Conservation (phyloP, 2,888 invertebrate species). For the Antheraea assamensis region DNA sequence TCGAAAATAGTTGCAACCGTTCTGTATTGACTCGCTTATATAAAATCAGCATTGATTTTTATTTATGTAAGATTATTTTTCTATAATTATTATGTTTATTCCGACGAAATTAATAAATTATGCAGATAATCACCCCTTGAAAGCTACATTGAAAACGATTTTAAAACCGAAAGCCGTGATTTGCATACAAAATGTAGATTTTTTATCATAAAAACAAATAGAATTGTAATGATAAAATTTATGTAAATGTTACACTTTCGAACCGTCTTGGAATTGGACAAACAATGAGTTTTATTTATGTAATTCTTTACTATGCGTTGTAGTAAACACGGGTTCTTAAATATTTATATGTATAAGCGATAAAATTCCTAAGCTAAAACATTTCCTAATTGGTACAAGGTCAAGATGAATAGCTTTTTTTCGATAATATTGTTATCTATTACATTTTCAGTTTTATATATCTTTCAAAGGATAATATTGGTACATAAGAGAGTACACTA, state of each 20-base stretch:
- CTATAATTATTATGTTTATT: no score
- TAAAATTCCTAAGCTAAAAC: not conserved
- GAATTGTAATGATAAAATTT: not conserved
- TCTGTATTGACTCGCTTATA: no score
- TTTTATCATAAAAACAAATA: not conserved
- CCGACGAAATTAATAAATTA: no score
- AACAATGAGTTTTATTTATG: not conserved
- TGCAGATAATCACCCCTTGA: no score
- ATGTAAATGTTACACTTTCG: not conserved
- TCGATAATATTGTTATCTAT: not conserved
- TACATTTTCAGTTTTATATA: not conserved
- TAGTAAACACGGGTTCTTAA: not conserved
- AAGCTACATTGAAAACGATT: no score
- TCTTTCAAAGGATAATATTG: no score
- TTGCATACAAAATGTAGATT: not conserved
- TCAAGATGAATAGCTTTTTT: not conserved
- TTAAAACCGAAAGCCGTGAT: no score
- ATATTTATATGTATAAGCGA: not conserved
- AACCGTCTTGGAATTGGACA: not conserved
- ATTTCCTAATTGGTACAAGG: not conserved
- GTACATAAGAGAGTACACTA: no score
- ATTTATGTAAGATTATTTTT: no score
- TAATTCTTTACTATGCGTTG: not conserved
- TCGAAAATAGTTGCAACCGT: no score
- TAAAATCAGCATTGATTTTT: no score